A percentile compares a stretch with the other conserved stretches of the same genome.
Evolutionary conservation across 2,797 vertebrate species (phyloP).

Genomic region (Orestias chungarensis): DNA sequence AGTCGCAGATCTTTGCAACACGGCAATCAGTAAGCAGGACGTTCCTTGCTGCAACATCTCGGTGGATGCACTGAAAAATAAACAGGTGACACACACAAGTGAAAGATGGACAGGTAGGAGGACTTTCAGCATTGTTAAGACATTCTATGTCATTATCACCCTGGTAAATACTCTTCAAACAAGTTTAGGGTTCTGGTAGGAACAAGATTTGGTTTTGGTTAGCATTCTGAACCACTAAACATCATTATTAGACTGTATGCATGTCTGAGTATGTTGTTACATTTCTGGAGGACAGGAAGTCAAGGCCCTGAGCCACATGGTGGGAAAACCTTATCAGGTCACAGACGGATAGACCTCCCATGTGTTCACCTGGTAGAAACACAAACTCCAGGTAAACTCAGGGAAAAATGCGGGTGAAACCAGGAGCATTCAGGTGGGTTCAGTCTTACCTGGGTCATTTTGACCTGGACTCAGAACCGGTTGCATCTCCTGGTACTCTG

Average conservation of each 20-base stretch:
- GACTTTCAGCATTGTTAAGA: neutral
- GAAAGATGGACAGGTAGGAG: neutral
- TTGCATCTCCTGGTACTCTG: constrained; percentile 88
- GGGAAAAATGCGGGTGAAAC: neutral
- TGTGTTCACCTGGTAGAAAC: constrained; percentile 42
- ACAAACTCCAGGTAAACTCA: neutral
- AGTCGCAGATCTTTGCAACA: constrained; percentile 96
- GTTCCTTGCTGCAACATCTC: constrained; percentile 94
- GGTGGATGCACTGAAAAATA: constrained; percentile 90
- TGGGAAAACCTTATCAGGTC: constrained; percentile 69
- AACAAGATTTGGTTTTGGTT: neutral
- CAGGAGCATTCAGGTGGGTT: neutral
- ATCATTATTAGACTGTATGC: neutral
- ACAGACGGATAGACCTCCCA: constrained; percentile 29
- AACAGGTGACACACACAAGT: constrained; percentile 5
- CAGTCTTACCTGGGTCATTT: constrained; percentile 25
- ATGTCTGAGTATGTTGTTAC: constrained; percentile 45
- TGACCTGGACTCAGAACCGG: constrained; percentile 29
- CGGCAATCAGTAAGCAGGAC: constrained; percentile 85
- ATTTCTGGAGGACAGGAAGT: constrained; percentile 70
- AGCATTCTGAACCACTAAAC: neutral
- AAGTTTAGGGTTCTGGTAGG: neutral
- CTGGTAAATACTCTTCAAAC: neutral
- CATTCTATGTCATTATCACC: neutral
- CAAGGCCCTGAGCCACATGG: constrained; percentile 71